Base-by-base conservation (phyloP, 2,888 invertebrate species). In the Toxonevra muliebris region DNA sequence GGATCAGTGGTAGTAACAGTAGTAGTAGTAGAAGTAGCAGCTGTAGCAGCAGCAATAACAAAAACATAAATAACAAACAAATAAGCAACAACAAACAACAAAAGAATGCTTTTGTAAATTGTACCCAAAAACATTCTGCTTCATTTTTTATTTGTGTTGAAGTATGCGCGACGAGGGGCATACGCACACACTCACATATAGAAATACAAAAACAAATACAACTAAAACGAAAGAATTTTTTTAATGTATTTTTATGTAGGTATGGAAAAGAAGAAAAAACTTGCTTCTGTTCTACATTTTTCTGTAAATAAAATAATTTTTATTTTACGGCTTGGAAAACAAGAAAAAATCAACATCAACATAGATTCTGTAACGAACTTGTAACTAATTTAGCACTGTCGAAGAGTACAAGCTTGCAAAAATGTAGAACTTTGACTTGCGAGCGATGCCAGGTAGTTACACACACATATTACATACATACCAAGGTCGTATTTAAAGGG, bases 391-490 rank as follows among this genome's bases (percentile, higher is more conserved):
- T 30, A 30, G 30, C 30, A 30, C 30, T 30, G 2, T 30, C 30
- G 30, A 30, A 30, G 30, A 2, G 30, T 30, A 30, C 30, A 4
- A 2, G 30, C 30, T 30, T 30, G 30, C 7, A 30, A 30, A 30
- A 30, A 30, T 30, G 7, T 30, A 30, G 30, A 30, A 30, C 30
- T 30, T 30, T 30, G 7, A 30, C 30, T 30, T 30, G 30, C 30
- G 30, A 30, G 30, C 30, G 30, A 30, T 30, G 30, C 30, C 30
- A 30, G 30, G 7, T 30, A 30, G 30, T 30, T 30, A 19, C 17
- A 54, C 8, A 45, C 59, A 7, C 19, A 54, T 40, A 4, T n/a
- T 8, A 54, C 45, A 59, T 43, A 43, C 42, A 59, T 19, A 59
- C 59, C 8, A 13, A 30, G 7, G 30, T 30, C 2, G 7, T 30